These are phyloP conservation scores for Eristalinus sepulchralis DNA, from an alignment of 2,888 invertebrate genomes.

Conservation along the genomic window DNA sequence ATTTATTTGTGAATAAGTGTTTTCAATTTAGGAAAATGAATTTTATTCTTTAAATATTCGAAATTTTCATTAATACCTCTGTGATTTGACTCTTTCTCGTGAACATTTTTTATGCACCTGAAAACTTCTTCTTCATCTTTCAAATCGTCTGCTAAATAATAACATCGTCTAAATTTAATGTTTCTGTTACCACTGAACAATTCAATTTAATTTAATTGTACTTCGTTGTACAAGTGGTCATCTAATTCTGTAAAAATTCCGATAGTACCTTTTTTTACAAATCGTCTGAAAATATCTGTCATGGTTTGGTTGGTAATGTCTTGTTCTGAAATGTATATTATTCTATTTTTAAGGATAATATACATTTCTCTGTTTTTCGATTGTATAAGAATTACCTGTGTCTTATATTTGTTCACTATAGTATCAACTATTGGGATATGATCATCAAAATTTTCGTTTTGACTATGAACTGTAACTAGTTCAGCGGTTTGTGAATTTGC, in stretches of 20 bases:
- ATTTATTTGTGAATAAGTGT: conserved; percentile 13
- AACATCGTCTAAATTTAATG: conserved; percentile 69
- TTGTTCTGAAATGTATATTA: conserved; percentile 56
- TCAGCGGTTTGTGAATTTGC: not conserved
- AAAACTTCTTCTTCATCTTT: conserved; percentile 61
- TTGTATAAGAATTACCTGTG: conserved; percentile 9
- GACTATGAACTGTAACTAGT: conserved; percentile 1
- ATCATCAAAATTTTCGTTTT: not conserved
- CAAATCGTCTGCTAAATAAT: conserved; percentile 64
- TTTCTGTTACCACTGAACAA: conserved; percentile 64
- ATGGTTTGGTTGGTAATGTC: too few relatives aligned
- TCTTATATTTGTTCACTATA: not conserved
- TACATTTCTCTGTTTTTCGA: conserved; percentile 46
- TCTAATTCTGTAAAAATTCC: conserved; percentile 65
- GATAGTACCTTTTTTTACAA: conserved; percentile 63
- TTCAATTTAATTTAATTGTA: conserved; percentile 65
- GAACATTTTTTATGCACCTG: conserved; percentile 66
- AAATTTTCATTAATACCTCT: conserved; percentile 69
- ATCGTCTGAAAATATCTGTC: conserved; percentile 50
- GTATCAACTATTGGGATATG: conserved; percentile 2
- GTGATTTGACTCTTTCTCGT: conserved; percentile 64
- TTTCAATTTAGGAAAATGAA: conserved; percentile 67
- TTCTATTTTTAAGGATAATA: conserved; percentile 44
- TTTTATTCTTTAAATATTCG: conserved; percentile 65
- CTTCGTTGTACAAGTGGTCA: conserved; percentile 58